phyloP scores from a whole-genome alignment of 2,797 vertebrate genomes.

The Tangara arthus region DNA sequence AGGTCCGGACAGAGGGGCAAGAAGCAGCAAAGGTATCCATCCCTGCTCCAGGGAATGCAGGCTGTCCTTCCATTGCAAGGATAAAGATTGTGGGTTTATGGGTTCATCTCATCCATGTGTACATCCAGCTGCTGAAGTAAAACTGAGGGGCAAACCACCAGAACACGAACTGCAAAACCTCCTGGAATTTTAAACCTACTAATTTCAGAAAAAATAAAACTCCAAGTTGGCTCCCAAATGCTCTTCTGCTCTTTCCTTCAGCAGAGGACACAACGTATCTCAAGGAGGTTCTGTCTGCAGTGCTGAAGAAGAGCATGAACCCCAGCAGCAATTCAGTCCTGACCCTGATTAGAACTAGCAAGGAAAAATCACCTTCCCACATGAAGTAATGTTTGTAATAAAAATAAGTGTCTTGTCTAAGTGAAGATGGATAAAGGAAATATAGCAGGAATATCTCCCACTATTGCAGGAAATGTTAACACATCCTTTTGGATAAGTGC shows the following conservation, averaged over 20 bases:
- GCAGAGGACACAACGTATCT: background rate
- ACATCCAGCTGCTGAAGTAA: background rate
- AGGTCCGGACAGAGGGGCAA: background rate
- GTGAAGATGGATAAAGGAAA: background rate
- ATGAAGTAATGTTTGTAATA: background rate
- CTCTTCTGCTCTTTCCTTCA: background rate
- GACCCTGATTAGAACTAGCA: background rate
- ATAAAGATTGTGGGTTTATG: background rate
- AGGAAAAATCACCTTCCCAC: background rate
- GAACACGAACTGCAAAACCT: background rate
- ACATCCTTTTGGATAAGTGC: background rate
- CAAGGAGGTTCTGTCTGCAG: background rate
- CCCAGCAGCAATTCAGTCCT: rapidly evolving
- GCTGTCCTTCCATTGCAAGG: background rate
- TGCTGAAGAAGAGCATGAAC: background rate
- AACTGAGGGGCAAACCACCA: background rate
- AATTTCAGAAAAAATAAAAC: background rate
- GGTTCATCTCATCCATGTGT: background rate
- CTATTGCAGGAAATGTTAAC: background rate
- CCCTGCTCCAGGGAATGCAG: background rate
- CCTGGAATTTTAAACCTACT: background rate
- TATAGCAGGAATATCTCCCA: background rate
- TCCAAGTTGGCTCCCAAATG: background rate
- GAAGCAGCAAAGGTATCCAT: background rate
- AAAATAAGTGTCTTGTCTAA: background rate